A percentile compares a stretch with the other conserved stretches of the same genome.
phyloP scores from a whole-genome alignment of 2,888 invertebrate genomes.

The Thysanoteuthis rhombus region DNA sequence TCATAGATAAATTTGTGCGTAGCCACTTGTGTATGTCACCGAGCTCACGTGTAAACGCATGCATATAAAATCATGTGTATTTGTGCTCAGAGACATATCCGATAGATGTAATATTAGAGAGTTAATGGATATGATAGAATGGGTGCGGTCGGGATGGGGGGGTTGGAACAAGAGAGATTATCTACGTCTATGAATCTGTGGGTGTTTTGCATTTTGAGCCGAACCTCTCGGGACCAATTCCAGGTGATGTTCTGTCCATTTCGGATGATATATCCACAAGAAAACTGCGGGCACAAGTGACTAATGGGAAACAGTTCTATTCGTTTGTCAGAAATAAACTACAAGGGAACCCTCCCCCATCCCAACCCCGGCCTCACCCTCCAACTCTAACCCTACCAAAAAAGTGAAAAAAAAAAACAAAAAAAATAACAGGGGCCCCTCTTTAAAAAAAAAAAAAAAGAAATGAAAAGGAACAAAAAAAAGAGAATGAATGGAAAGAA shows the following conservation, averaged over 20 bases:
- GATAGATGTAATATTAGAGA: not conserved
- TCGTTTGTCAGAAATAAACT: not conserved
- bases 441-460: too few relatives aligned
- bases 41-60: too few relatives aligned
- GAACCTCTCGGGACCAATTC: not conserved
- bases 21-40: too few relatives aligned
- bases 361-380: too few relatives aligned
- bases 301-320: constrained; percentile 12
- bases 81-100: not conserved
- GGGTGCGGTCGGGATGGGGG: not conserved
- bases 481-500: not conserved
- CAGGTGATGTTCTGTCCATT: constrained; percentile 12
- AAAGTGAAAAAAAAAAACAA: too few relatives aligned
- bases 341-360: not conserved
- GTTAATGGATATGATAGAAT: not conserved
- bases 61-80: not conserved
- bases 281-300: not conserved
- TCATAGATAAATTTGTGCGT: too few relatives aligned
- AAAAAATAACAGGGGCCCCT: too few relatives aligned
- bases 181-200: not conserved
- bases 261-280: not conserved
- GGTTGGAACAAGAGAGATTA: not conserved
- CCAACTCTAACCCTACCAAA: not conserved
- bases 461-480: too few relatives aligned
- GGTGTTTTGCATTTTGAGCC: not conserved